phyloP scores from a whole-genome alignment of 2,113 vertebrate genomes.

The Orycteropus afer region DNA sequence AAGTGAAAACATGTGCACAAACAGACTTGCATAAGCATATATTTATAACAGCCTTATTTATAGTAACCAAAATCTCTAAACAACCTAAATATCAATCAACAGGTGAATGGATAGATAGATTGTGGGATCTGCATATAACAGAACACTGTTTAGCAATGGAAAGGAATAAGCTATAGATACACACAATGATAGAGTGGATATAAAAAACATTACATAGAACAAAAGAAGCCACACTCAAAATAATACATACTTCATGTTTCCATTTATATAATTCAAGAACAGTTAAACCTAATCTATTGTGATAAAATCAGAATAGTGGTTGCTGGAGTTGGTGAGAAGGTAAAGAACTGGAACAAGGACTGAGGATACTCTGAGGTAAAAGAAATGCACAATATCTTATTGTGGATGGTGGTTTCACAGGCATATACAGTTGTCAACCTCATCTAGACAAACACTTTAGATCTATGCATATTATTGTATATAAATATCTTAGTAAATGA shows the following conservation, averaged over 20 bases:
- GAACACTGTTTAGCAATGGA: neutral
- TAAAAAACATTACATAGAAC: neutral
- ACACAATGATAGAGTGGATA: neutral
- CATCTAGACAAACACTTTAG: neutral
- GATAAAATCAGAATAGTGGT: neutral
- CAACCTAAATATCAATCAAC: neutral
- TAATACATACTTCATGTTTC: neutral
- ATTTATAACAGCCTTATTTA: conserved; percentile 31
- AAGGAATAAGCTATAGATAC: neutral
- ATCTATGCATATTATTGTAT: neutral
- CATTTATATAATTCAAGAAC: neutral
- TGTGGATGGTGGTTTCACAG: neutral
- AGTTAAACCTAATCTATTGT: neutral
- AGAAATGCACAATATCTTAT: neutral
- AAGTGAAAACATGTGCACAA: neutral
- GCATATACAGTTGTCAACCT: neutral
- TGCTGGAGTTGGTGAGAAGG: neutral
- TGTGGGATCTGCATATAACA: neutral
- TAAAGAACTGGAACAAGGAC: neutral
- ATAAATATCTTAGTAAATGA: neutral
- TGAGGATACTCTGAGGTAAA: neutral
- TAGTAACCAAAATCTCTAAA: conserved; percentile 31
- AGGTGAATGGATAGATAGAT: neutral
- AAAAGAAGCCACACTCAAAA: neutral
- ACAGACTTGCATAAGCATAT: neutral